Evolutionary conservation across 2,113 vertebrate genomes (phyloP).

Genomic region (Atrichornis clamosus): DNA sequence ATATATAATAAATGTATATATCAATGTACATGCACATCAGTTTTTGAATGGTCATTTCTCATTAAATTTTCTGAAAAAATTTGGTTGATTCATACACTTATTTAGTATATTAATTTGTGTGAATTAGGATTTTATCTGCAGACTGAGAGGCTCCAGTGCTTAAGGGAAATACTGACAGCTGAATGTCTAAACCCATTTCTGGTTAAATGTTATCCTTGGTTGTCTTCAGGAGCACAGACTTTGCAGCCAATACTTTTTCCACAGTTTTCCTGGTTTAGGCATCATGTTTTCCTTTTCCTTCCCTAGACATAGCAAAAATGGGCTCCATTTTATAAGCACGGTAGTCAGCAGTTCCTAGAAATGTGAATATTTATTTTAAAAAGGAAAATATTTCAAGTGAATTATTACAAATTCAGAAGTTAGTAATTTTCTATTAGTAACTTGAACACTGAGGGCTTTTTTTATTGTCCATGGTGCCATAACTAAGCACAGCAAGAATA

Average conservation of each 20-base stretch:
- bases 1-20: background rate
- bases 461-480: background rate
- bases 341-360: slow-evolving; percentile 53
- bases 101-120: background rate
- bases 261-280: slow-evolving; percentile 19
- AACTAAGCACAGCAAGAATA: slow-evolving; percentile 9
- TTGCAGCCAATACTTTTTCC: slow-evolving; percentile 19
- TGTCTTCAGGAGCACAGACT: background rate
- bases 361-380: slow-evolving; percentile 24
- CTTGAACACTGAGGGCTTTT: background rate
- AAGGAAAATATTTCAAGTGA: background rate
- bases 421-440: slow-evolving; percentile 27
- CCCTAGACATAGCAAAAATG: slow-evolving; percentile 31
- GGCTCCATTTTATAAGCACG: background rate
- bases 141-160: slow-evolving; percentile 17
- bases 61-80: background rate
- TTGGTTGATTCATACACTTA: background rate
- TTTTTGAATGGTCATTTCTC: slow-evolving; percentile 27
- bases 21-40: background rate
- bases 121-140: slow-evolving; percentile 43
- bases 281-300: slow-evolving; percentile 47
- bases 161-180: slow-evolving; percentile 27
- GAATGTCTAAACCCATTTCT: slow-evolving; percentile 39
- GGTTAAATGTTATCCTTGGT: slow-evolving; percentile 52
- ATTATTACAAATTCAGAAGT: slow-evolving; percentile 17